Evolutionary conservation across 2,113 vertebrate genomes (phyloP).

Genomic region (Dryoscopus gambensis): DNA sequence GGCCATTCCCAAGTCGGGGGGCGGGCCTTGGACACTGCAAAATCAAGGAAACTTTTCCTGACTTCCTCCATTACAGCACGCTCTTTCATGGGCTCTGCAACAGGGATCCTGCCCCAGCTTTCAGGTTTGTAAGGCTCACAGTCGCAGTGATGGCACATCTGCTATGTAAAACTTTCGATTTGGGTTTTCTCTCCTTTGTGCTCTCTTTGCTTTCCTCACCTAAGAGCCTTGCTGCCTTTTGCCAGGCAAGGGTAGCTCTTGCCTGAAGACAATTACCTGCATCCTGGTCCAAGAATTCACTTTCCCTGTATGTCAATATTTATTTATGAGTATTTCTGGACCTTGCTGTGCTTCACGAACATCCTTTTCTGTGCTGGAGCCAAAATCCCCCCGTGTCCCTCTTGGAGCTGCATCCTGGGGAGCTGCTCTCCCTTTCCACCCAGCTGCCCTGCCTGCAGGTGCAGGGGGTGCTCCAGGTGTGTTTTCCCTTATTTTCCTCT

Average conservation of each 20-base stretch:
- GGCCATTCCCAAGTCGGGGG: not conserved
- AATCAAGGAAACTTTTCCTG: not conserved
- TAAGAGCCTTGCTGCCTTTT: not conserved
- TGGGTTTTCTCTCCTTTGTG: not conserved
- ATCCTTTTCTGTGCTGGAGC: not conserved
- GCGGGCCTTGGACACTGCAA: not conserved
- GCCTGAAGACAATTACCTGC: not conserved
- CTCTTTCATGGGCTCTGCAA: not conserved
- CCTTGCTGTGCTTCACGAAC: not conserved
- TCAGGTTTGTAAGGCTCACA: not conserved
- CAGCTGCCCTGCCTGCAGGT: fast-evolving
- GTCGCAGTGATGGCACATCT: not conserved
- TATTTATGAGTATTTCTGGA: not conserved
- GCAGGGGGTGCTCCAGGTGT: not conserved
- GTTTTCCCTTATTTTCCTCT: not conserved
- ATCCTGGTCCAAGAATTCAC: not conserved
- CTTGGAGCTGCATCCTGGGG: not conserved
- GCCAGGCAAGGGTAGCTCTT: not conserved
- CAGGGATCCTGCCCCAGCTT: not conserved
- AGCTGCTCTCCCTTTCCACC: not conserved
- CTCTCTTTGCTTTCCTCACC: not conserved
- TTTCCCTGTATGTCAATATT: not conserved
- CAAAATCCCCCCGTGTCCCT: fast-evolving
- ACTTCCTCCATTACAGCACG: not conserved
- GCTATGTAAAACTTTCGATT: not conserved